Base-by-base conservation (phyloP, 2,888 invertebrate species). In the Idaea dimidiata region DNA sequence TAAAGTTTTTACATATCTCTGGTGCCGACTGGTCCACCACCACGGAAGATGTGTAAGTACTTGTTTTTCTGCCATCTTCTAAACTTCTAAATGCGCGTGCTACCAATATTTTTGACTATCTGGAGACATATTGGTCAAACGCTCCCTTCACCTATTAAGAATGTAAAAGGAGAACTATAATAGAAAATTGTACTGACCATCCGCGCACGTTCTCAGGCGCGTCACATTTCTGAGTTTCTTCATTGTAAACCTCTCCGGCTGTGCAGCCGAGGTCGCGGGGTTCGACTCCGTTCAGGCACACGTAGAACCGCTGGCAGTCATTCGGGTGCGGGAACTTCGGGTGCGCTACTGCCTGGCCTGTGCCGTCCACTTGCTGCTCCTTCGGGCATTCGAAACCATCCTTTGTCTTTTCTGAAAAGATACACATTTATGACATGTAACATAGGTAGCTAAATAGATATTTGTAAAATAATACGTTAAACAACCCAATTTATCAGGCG, bases 221-320 rank as follows among this genome's bases (percentile, higher is more conserved):
- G 83, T 98, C 98, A 85, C 98, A 98, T 82, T 94, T 95, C 87
- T 97, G 96, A 0, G 94, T 89, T 70, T 95, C 95, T 72, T 97
- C 97, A 81, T 98, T 98, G 93, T 97, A 98, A n/a, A 97, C 98
- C 81, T 97, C 96, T 65, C 98, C 97, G 62, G 95, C 94, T 78
- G 95, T 94, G 89, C 98, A 98, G 43, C 97, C 97, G 69, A 97
- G 94, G 83, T 97, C 97, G 68, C 97, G 94, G n/a, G 98, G 97
- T 73, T 96, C 97, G 32, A 95, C 93, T 16, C 97, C 97, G 84
- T 96, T 97, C 74, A 97, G 88, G 86, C 97, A 97, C 33, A 97
- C 97, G 88, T 97, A 98, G 94, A 98, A 98, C 78, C 97, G 95
- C 86, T 97, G 97, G 89, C 98, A 98, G 87, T 98, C 97, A 43